Base-by-base conservation (phyloP, 2,888 invertebrate species). In the Malthinus flaveolus region DNA sequence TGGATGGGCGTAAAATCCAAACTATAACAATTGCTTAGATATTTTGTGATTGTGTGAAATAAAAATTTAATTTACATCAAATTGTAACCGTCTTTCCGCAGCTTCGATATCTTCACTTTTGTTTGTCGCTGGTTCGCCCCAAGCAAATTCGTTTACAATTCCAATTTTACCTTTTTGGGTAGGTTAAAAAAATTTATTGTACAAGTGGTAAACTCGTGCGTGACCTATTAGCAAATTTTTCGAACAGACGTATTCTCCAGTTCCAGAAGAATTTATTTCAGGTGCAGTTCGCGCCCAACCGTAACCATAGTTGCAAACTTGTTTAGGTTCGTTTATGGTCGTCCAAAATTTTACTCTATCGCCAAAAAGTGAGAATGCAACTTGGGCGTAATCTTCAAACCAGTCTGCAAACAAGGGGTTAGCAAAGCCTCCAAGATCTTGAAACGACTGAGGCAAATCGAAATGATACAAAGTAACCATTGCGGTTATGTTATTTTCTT, bases 401-500 rank as follows among this genome's bases (percentile, higher is more conserved):
- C 83, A 84, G 10, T 35, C 34, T 3, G 44, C 33, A 12, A 58
- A 9, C 3, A 15, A 12, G 2, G 51, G 49, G 47, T 57, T 67
- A 39, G 32, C 56, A 64, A 54, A 57, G 6, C 63, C 62, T 1
- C 61, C 65, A 7, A 59, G 23, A 1, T 62, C 54, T 36, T 56
- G 54, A 8, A 85, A 72, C 3, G 66, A 49, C 67, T 84, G 82
- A 0, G 87, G 87, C 54, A 86, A 76, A 69, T 87, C 86, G 84
- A 84, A 87, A 68, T 88, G 87, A 77, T 86, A 87, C 74, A 88
- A 78, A 0, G 87, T 87, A 3, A 86, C 81, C 56, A 85, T 71
- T 0, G 89, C 87, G 53, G 77, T 69, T 47, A 91, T 86, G 75
- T 1, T 66, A 49, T 68, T 68, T 12, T 31, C 48, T 3, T 78